Evolutionary conservation across 2,797 vertebrate species (phyloP).

Genomic region (Lepilemur septentrionalis): DNA sequence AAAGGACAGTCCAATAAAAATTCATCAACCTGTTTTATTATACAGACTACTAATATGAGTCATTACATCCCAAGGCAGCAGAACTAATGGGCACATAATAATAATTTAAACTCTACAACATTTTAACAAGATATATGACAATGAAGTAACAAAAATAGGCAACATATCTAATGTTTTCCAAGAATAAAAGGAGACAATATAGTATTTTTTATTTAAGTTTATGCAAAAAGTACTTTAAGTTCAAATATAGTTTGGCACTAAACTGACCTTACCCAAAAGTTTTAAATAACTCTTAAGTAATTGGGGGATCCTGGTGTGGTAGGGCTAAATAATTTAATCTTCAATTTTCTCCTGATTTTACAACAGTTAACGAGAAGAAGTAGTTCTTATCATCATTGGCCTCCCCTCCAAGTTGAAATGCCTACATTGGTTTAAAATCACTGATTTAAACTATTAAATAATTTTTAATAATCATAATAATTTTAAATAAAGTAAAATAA

Average conservation of each 20-base stretch:
- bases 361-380: not conserved
- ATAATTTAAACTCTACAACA: conserved; percentile 57
- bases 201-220: conserved; percentile 26
- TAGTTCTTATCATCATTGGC: not conserved
- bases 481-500: conserved; percentile 57
- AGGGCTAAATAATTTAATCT: not conserved
- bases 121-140: conserved; percentile 63
- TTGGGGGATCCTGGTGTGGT: not conserved
- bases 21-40: conserved; percentile 66
- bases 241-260: conserved; percentile 14
- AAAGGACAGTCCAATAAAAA: conserved; percentile 67
- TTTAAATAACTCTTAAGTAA: conserved; percentile 18
- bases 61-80: conserved; percentile 67
- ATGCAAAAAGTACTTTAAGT: conserved; percentile 23
- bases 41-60: conserved; percentile 61
- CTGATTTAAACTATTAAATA: conserved; percentile 1
- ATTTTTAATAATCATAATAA: not conserved
- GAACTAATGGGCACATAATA: conserved; percentile 68
- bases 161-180: conserved; percentile 26
- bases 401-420: conserved; percentile 42
- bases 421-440: conserved; percentile 63
- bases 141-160: conserved; percentile 48
- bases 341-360: conserved; percentile 27
- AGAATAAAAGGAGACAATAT: conserved; percentile 23
- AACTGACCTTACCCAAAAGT: not conserved